Conservation (phyloP, 2,797 vertebrate species). For the Pipistrellus pygmaeus region DNA sequence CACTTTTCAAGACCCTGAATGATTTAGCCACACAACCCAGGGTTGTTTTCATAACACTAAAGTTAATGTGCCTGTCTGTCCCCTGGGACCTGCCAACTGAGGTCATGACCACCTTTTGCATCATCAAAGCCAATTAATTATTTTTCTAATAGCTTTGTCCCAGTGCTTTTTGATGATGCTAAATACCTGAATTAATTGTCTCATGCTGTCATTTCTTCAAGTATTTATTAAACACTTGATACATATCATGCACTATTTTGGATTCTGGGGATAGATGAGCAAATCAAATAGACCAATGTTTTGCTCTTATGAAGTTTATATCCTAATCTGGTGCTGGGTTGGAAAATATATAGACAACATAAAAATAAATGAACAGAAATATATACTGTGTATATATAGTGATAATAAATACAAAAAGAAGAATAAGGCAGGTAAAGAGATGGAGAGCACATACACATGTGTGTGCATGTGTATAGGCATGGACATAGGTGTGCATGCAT, state of each 20-base stretch:
- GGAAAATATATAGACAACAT: neutral
- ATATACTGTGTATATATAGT: neutral
- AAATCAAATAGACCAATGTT: neutral
- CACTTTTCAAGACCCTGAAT: neutral
- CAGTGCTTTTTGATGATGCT: neutral
- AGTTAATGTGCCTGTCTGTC: slow-evolving; percentile 13
- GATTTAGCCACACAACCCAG: neutral
- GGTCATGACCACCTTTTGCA: neutral
- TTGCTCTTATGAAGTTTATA: neutral
- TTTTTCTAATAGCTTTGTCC: neutral
- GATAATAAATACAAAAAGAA: neutral
- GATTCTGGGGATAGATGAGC: neutral
- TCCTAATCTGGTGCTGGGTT: neutral
- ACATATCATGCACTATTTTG: slow-evolving; percentile 9
- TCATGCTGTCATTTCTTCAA: neutral
- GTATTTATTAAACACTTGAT: slow-evolving; percentile 33
- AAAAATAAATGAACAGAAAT: neutral
- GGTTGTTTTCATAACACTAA: neutral
- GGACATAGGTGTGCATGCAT: neutral
- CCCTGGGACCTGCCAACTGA: neutral
- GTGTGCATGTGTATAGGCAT: neutral
- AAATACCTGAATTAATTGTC: neutral
- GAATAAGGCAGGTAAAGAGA: neutral
- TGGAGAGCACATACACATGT: neutral
- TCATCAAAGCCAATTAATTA: slow-evolving; percentile 31